Conservation (phyloP, 2,797 vertebrate species). For the Natrix natrix region DNA sequence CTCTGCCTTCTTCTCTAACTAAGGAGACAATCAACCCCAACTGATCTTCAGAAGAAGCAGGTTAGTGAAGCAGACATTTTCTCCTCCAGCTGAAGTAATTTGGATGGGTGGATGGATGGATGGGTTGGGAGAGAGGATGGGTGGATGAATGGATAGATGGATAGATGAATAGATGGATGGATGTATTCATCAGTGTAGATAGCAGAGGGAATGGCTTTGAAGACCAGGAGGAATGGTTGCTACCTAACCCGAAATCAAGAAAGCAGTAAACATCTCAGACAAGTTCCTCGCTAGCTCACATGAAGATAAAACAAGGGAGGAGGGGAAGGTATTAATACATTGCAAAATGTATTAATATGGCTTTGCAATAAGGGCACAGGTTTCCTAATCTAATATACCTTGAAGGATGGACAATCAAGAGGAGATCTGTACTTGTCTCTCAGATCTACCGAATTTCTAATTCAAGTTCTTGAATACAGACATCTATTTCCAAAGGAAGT, state of each 20-base stretch:
- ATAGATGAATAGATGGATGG: neutral
- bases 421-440: neutral
- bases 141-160: no score
- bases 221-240: neutral
- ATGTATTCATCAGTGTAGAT: neutral
- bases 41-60: neutral
- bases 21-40: neutral
- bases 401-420: neutral
- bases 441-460: neutral
- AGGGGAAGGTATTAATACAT: neutral
- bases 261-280: neutral
- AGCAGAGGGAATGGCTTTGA: neutral
- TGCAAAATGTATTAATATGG: neutral
- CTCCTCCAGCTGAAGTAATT: neutral
- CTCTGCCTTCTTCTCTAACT: neutral
- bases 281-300: neutral
- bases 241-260: neutral
- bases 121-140: no score
- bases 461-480: neutral
- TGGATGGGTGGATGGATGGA: neutral
- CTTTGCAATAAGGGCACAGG: neutral
- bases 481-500: constrained; percentile 2
- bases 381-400: neutral
- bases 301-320: neutral
- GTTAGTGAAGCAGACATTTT: neutral